Evolutionary conservation across 2,797 vertebrate genomes (phyloP), one percentile per base, ranked within the genome.

Genomic region (Chaunax sp.): DNA sequence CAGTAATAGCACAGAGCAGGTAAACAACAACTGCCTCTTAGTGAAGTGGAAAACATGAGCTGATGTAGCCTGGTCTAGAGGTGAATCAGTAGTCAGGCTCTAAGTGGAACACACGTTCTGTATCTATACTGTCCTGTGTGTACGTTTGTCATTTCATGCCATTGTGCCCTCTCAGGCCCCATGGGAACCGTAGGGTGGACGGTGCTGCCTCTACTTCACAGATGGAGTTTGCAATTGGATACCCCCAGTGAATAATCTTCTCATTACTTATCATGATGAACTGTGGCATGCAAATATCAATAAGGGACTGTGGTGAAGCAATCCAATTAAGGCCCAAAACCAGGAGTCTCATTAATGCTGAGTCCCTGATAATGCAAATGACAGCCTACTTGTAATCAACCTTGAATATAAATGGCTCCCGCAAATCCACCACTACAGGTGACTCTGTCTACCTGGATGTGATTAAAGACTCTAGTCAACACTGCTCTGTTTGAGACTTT

Each of bases 181-280:
- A 1, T 46, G 82, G 89, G 89, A 64, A 40, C 52, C 23, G 23
- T 47, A 52, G 51, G 58, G 13, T 57, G 84, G 84, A 88, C 87
- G 86, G 64, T 59, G 59, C 70, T 77, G 79, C 57, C 69, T 80
- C 80, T 55, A 62, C 76, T 75, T 82, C 90, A 86, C 90, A 92
- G 89, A 92, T 92, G 90, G 90, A 92, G 87, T 80, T 82, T 81
- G 85, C 81, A 82, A 88, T 90, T 90, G 90, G 89, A 91, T 82
- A 87, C 88, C 92, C 86, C 88, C 75, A 88, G 89, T 91, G 92
- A 92, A 94, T 94, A 93, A 94, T 92, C 92, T 87, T 90, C 93
- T 93, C 91, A 93, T 94, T 94, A 94, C 92, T 94, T 93, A 93
- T 91, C 90, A 90, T 94, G 92, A 94, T 94, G 93, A 93, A 94